Percentiles rank a stretch among this genome's conserved stretches.
Conservation (phyloP, 2,113 vertebrate species). For the Ophiodon elongatus region DNA sequence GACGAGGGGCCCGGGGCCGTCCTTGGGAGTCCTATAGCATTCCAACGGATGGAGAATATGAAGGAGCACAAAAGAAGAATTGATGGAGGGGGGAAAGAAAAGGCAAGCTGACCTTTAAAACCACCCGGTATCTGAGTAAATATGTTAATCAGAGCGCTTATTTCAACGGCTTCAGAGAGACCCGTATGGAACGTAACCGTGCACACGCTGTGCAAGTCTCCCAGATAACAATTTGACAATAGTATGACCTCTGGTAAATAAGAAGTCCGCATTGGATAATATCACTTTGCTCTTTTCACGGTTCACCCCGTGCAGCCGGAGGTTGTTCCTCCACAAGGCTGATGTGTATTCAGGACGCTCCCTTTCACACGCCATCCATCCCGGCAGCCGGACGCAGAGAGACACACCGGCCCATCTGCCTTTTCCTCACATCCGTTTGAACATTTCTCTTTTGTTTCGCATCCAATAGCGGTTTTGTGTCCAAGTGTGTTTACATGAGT, state of each 20-base stretch:
- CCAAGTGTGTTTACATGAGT: not conserved
- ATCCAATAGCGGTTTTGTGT: not conserved
- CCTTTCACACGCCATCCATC: conserved; percentile 47
- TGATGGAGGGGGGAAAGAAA: conserved; percentile 19
- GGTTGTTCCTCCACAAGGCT: conserved; percentile 24
- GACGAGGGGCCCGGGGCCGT: conserved; percentile 37
- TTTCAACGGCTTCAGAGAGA: conserved; percentile 19
- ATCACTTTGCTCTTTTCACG: conserved; percentile 56
- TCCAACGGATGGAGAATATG: conserved; percentile 15
- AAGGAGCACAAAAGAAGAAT: conserved; percentile 19
- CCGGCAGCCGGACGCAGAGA: conserved; percentile 18
- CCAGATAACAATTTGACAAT: conserved; percentile 29
- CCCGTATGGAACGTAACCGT: not conserved
- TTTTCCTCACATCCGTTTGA: conserved; percentile 1
- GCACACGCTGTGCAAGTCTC: conserved; percentile 8
- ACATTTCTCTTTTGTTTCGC: conserved; percentile 32
- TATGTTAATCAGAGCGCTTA: conserved; percentile 20
- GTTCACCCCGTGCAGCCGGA: conserved; percentile 30
- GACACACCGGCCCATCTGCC: conserved; percentile 20
- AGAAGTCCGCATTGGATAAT: conserved; percentile 43
- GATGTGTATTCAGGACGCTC: conserved; percentile 41
- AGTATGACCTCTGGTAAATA: conserved; percentile 37
- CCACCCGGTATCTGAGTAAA: not conserved
- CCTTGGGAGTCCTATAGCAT: conserved; percentile 48
- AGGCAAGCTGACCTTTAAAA: conserved; percentile 51